A percentile compares a stretch with the other conserved stretches of the same genome.
phyloP scores from a whole-genome alignment of 2,113 vertebrate species.

The Chlorodrepanis virens region DNA sequence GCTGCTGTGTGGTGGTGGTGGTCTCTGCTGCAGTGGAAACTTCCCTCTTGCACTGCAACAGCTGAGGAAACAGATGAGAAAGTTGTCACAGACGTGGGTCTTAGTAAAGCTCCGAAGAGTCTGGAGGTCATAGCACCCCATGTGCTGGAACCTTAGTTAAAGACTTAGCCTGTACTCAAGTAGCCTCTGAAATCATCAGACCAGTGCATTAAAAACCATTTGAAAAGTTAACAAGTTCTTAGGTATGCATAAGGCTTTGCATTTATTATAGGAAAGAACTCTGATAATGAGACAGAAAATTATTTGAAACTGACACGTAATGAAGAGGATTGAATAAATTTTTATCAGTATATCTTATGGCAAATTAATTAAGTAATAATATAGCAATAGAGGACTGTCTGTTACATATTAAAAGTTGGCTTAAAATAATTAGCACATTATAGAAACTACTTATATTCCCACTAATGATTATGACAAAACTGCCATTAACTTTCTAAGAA shows the following conservation, averaged over 20 bases:
- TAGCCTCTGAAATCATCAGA: not conserved
- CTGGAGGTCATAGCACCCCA: not conserved
- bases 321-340: not conserved
- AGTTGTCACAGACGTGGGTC: not conserved
- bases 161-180: not conserved
- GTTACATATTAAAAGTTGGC: not conserved
- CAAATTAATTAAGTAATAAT: conserved; percentile 33
- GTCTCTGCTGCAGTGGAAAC: not conserved
- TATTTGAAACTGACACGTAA: not conserved
- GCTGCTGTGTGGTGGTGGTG: not conserved
- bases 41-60: not conserved
- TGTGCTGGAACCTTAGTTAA: not conserved
- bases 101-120: not conserved
- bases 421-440: conserved; percentile 39
- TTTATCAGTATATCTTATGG: conserved; percentile 11
- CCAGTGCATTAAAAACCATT: not conserved
- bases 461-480: conserved; percentile 18
- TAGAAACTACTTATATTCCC: not conserved
- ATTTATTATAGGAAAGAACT: not conserved
- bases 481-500: not conserved
- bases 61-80: not conserved
- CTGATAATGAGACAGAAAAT: not conserved
- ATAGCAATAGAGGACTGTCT: not conserved
- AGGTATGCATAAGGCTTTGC: not conserved
- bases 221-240: not conserved